Conservation (phyloP, 2,888 invertebrate genomes). For the Tortricodes alternella region DNA sequence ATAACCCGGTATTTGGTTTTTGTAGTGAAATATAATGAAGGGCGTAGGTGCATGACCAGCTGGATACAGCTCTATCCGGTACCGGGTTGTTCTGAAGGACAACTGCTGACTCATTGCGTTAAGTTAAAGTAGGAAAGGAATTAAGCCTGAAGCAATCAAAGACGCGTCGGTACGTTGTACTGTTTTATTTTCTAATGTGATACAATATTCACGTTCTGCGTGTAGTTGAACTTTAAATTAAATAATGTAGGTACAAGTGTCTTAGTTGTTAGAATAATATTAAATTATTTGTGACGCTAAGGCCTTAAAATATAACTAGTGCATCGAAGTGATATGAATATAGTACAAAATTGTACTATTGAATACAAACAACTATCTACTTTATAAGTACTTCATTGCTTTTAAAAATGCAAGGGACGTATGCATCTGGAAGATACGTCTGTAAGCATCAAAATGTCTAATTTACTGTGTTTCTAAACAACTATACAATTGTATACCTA, state of each 20-base stretch:
- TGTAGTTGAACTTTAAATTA: slow-evolving; percentile 53
- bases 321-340: slow-evolving; percentile 64
- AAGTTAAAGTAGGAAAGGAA: slow-evolving; percentile 33
- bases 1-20: neutral
- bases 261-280: slow-evolving; percentile 53
- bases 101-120: slow-evolving; percentile 29
- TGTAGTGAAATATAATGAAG: neutral
- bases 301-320: slow-evolving; percentile 57
- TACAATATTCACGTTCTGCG: slow-evolving; percentile 54
- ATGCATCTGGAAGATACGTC: slow-evolving; percentile 28
- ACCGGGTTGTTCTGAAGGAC: slow-evolving; percentile 3
- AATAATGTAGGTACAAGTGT: slow-evolving; percentile 61
- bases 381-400: slow-evolving; percentile 42
- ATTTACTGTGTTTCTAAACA: slow-evolving; percentile 34
- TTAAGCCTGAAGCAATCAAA: slow-evolving; percentile 24
- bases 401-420: slow-evolving; percentile 27
- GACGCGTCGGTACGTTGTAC: slow-evolving; percentile 49
- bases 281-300: slow-evolving; percentile 55
- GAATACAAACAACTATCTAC: slow-evolving; percentile 41
- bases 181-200: slow-evolving; percentile 67
- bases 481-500: slow-evolving; percentile 32
- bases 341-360: slow-evolving; percentile 37
- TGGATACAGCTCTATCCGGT: neutral
- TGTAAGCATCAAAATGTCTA: slow-evolving; percentile 33
- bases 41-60: neutral